phyloP scores from a whole-genome alignment of 2,888 invertebrate species.

The Emmelina monodactyla region DNA sequence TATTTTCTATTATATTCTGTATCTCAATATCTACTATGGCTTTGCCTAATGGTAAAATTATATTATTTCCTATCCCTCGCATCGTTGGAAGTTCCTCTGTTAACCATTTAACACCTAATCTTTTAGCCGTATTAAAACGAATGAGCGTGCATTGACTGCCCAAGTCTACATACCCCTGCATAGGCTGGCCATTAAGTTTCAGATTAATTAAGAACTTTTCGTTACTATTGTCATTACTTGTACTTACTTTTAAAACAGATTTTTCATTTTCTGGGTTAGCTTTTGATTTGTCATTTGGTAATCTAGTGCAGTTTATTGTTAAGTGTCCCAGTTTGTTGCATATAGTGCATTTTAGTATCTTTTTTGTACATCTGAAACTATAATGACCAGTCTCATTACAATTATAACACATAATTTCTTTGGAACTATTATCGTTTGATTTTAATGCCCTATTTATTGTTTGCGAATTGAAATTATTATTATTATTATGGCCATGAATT shows the following conservation, averaged over 20 bases:
- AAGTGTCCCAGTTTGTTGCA: constrained; percentile 7
- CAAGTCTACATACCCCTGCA: constrained; percentile 10
- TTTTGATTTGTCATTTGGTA: background rate
- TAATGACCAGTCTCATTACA: constrained; percentile 7
- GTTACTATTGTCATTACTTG: constrained; percentile 2
- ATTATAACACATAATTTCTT: constrained; percentile 6
- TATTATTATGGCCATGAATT: background rate
- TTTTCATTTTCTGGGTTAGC: background rate
- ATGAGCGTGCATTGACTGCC: constrained; percentile 14
- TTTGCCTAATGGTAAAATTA: constrained; percentile 5
- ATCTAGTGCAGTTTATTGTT: background rate
- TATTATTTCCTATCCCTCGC: constrained; percentile 9
- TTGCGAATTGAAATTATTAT: background rate
- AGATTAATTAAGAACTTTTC: constrained; percentile 9
- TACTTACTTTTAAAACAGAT: background rate
- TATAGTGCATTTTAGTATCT: constrained; percentile 4
- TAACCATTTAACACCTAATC: background rate
- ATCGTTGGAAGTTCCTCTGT: constrained; percentile 6
- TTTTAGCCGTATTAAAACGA: background rate
- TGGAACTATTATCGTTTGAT: background rate
- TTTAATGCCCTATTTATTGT: background rate
- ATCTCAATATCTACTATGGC: background rate
- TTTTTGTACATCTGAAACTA: constrained; percentile 6
- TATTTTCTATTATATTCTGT: no score
- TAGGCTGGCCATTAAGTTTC: constrained; percentile 4